A percentile compares a stretch with the other conserved stretches of the same genome.
phyloP scores from a whole-genome alignment of 2,888 invertebrate species.

The Brachyopa scutellaris region DNA sequence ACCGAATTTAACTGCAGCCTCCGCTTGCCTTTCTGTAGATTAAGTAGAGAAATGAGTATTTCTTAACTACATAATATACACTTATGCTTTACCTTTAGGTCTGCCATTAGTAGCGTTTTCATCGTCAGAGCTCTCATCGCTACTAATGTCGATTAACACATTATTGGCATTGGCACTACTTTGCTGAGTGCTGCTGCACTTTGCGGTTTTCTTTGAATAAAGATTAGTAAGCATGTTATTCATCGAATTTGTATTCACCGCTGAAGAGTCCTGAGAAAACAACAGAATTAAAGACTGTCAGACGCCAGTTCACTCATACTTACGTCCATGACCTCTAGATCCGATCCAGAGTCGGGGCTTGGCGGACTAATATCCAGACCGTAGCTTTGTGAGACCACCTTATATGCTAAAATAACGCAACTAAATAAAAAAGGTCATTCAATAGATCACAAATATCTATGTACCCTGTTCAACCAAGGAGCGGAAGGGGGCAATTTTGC shows the following conservation, averaged over 20 bases:
- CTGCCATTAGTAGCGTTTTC: slow-evolving; percentile 83
- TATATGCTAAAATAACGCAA: slow-evolving; percentile 84
- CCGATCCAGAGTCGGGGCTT: slow-evolving; percentile 84
- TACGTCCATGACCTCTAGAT: slow-evolving; percentile 80
- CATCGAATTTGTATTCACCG: slow-evolving; percentile 76
- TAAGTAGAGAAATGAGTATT: background rate
- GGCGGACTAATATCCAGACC: slow-evolving; percentile 85
- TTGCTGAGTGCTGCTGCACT: slow-evolving; percentile 8
- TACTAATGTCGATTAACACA: slow-evolving; percentile 91
- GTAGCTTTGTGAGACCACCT: slow-evolving; percentile 87
- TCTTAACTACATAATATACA: too few species aligned
- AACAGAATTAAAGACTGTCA: slow-evolving; percentile 46
- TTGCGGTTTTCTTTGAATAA: slow-evolving; percentile 80
- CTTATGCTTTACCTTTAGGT: slow-evolving; percentile 82
- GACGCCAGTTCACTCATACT: slow-evolving; percentile 62
- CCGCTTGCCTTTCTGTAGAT: background rate
- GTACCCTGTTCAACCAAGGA: slow-evolving; percentile 87
- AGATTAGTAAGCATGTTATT: slow-evolving; percentile 82
- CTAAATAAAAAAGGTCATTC: background rate
- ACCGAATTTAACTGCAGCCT: slow-evolving; percentile 44
- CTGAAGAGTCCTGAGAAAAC: slow-evolving; percentile 74
- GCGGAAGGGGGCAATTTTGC: slow-evolving; percentile 91
- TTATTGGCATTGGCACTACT: slow-evolving; percentile 79
- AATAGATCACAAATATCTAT: slow-evolving; percentile 20
- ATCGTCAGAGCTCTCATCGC: slow-evolving; percentile 87